A percentile compares a stretch with the other conserved stretches of the same genome.
phyloP scores from a whole-genome alignment of 37 sponge, comb jelly and placozoan species.

The Ianthella basta region DNA sequence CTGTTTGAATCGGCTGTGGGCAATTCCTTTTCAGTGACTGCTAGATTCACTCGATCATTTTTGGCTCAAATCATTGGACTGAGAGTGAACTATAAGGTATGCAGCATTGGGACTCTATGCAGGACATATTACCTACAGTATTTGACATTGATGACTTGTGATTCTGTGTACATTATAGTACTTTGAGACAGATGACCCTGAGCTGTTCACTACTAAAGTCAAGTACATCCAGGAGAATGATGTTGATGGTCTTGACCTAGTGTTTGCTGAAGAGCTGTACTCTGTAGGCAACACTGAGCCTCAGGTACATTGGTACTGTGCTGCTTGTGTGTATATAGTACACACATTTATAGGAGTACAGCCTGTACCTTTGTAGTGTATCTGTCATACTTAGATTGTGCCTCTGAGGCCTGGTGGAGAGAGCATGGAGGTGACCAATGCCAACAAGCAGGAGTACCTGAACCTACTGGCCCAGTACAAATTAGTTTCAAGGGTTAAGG shows the following conservation, averaged over 20 bases:
- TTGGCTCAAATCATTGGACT: slow-evolving; percentile 93
- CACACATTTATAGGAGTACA: not conserved
- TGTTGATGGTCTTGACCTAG: slow-evolving; percentile 79
- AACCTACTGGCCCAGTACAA: slow-evolving; percentile 82
- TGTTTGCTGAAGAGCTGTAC: slow-evolving; percentile 92
- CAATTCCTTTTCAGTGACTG: slow-evolving; percentile 75
- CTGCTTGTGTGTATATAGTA: not conserved
- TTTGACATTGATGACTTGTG: no score
- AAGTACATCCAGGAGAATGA: slow-evolving; percentile 87
- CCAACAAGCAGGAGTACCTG: slow-evolving; percentile 86
- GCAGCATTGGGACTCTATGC: not conserved
- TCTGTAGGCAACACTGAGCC: not conserved
- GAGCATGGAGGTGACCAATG: slow-evolving; percentile 84
- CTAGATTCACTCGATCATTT: slow-evolving; percentile 89
- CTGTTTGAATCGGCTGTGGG: slow-evolving; percentile 83
- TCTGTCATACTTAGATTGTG: slow-evolving; percentile 55
- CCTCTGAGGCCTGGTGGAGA: slow-evolving; percentile 79
- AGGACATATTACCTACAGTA: no score
- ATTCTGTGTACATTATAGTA: slow-evolving; percentile 39
- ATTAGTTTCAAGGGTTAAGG: slow-evolving; percentile 59
- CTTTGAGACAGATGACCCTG: slow-evolving; percentile 92
- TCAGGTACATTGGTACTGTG: not conserved
- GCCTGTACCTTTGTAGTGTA: not conserved
- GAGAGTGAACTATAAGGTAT: slow-evolving; percentile 78
- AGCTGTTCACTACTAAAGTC: slow-evolving; percentile 79